phyloP scores from a whole-genome alignment of 2,113 vertebrate species.

The Callipepla californica region DNA sequence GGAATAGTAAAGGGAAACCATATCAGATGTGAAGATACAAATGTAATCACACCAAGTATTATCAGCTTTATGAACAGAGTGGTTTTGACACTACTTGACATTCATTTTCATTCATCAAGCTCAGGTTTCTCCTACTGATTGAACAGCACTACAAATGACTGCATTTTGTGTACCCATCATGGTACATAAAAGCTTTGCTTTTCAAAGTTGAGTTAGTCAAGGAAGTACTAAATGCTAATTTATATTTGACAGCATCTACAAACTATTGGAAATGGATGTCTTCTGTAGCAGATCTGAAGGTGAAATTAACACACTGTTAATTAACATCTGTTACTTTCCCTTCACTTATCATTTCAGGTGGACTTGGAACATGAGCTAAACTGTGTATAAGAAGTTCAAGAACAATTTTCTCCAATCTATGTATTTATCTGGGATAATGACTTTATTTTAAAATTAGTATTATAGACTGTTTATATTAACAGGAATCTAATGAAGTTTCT shows the following conservation, averaged over 20 bases:
- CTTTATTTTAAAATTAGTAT: background rate
- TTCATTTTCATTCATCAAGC: conserved; percentile 74
- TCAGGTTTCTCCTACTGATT: conserved; percentile 64
- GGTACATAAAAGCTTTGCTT: conserved; percentile 22
- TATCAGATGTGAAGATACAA: conserved; percentile 73
- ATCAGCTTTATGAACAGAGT: conserved; percentile 69
- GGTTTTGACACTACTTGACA: conserved; percentile 77
- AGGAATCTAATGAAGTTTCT: background rate
- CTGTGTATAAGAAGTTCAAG: background rate
- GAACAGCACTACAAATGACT: conserved; percentile 71
- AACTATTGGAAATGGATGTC: conserved; percentile 75
- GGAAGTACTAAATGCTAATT: conserved; percentile 73
- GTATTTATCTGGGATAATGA: background rate
- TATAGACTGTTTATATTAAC: background rate
- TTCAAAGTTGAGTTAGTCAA: conserved; percentile 48
- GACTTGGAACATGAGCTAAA: background rate
- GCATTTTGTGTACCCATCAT: conserved; percentile 34
- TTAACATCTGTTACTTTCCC: background rate
- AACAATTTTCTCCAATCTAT: background rate
- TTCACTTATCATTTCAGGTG: conserved; percentile 7
- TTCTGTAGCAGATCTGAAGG: background rate
- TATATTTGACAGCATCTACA: conserved; percentile 78
- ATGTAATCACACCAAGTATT: conserved; percentile 72
- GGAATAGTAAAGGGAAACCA: conserved; percentile 16
- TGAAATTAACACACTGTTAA: background rate